Evolutionary conservation across 2,113 vertebrate species (phyloP), one percentile per base, ranked within the genome.

Genomic region (Anseranas semipalmata): DNA sequence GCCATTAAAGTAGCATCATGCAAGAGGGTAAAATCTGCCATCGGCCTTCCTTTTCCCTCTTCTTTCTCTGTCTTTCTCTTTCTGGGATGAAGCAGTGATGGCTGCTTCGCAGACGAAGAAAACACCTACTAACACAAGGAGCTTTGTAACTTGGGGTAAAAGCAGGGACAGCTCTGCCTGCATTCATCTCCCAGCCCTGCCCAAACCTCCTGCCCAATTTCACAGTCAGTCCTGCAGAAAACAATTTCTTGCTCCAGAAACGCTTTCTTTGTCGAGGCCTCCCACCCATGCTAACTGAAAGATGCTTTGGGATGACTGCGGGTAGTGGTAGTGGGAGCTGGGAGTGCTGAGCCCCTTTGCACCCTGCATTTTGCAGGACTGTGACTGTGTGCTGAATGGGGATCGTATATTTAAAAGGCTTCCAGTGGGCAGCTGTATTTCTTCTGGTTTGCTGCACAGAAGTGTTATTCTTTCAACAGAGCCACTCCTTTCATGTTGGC

Each of bases 391-490:
- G 37, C 65, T 87, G 48, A 59, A 65, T 5, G 19, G 56, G 41
- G 33, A 30, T 18, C 2, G 6, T 41, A 4, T 11, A 58, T 88
- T 70, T 66, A 60, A 58, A 90, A 83, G 45, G n/a, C 33, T 74
- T 84, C 59, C 62, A 68, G 73, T 6, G 53, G 52, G n/a, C 79
- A 87, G 90, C 84, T 86, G 53, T 55, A 2, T 18, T 22, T 75
- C 87, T 92, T 89, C 92, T 96, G 87, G 27, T 87, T 94, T 89
- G 77, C 80, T 81, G 96, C 89, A 90, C 93, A 85, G 3, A 85
- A 93, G 56, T 35, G 67, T 74, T 65, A 48, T 73, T 88, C 71
- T 96, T 83, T 16, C 89, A 84, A 12, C 52, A 72, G 72, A 48
- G 17, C 58, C 43, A 33, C 52, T 55, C 75, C 39, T 62, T 52